These are phyloP conservation scores for Xyrauchen texanus DNA, from an alignment of 2,113 vertebrate genomes.

Conservation along the genomic window DNA sequence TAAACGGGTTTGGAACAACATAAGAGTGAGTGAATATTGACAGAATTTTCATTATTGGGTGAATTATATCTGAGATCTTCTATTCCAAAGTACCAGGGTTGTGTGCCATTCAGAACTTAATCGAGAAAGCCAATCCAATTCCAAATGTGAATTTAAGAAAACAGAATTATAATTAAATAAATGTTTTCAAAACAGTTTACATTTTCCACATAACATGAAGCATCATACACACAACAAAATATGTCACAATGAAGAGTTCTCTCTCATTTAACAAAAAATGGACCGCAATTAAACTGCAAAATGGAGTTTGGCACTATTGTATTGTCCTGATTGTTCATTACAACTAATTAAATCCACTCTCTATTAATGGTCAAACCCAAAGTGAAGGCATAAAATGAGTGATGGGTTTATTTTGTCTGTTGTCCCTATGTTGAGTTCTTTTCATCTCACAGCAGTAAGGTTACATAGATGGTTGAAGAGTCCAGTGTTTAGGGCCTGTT, in stretches of 20 bases:
- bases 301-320: background rate
- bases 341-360: background rate
- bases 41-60: too few relatives aligned
- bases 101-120: too few relatives aligned
- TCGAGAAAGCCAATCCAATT: background rate
- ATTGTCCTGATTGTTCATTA: background rate
- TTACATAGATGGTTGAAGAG: background rate
- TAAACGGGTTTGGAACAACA: too few relatives aligned
- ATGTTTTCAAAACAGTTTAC: too few relatives aligned
- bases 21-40: too few relatives aligned
- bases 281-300: background rate
- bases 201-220: too few relatives aligned
- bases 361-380: background rate
- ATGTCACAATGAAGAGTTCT: too few relatives aligned
- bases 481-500: constrained; percentile 19
- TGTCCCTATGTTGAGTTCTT: background rate
- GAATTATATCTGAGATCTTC: background rate
- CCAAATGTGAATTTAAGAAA: too few relatives aligned
- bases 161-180: too few relatives aligned
- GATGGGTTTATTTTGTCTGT: background rate
- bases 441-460: background rate
- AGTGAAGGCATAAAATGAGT: background rate
- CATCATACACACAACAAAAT: too few relatives aligned
- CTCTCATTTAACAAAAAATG: background rate
- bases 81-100: background rate